These are phyloP conservation scores for Momotus momota DNA, from an alignment of 2,797 vertebrate genomes.

Conservation along the genomic window DNA sequence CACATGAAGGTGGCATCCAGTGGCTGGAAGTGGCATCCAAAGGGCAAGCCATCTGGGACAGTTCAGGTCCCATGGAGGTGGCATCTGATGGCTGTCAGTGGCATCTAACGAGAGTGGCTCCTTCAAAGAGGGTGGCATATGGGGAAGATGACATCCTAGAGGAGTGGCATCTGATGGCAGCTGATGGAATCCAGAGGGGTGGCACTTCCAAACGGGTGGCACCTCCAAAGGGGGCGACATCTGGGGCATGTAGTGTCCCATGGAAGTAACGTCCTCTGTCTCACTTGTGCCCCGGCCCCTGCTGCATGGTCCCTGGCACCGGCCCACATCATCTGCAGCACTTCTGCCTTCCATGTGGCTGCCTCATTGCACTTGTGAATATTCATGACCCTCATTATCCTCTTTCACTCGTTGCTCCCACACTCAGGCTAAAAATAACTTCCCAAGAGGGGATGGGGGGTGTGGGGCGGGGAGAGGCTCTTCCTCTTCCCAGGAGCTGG, in stretches of 20 bases:
- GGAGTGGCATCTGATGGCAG: neutral
- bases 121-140: neutral
- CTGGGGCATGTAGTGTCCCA: neutral
- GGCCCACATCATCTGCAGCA: conserved; percentile 76
- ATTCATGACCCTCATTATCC: conserved; percentile 73
- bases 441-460: conserved; percentile 16
- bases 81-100: neutral
- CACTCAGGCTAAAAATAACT: conserved; percentile 72
- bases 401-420: conserved; percentile 66
- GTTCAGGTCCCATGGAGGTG: neutral
- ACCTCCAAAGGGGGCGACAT: neutral
- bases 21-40: neutral
- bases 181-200: neutral
- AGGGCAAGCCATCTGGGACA: neutral
- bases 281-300: neutral
- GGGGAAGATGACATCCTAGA: neutral
- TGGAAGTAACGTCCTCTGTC: neutral
- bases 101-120: neutral
- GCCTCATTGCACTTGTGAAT: conserved; percentile 67
- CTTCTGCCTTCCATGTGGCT: conserved; percentile 66
- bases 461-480: rapidly evolving
- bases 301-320: conserved; percentile 45
- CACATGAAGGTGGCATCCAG: neutral
- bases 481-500: neutral
- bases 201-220: neutral